These are phyloP conservation scores for Lithophane semibrunnea DNA, from an alignment of 2,888 invertebrate species.

Conservation along the genomic window DNA sequence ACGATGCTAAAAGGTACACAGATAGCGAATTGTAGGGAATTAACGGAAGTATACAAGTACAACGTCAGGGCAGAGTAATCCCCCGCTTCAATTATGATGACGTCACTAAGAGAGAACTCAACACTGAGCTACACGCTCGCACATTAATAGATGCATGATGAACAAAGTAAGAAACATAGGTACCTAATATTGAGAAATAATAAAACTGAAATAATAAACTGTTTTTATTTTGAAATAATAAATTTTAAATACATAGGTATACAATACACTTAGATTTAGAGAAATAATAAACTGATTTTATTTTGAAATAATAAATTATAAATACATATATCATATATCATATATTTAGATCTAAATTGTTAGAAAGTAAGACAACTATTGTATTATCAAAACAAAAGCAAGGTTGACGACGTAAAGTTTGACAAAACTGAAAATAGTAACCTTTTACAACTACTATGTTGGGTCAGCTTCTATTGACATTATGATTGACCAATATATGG, in stretches of 20 bases:
- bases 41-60: neutral
- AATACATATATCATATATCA: no score
- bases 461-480: no score
- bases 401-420: no score
- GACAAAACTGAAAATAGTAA: neutral
- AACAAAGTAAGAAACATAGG: neutral
- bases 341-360: no score
- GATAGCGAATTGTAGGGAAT: neutral
- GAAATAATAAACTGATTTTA: no score
- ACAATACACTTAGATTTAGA: no score
- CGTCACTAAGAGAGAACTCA: conserved; percentile 4
- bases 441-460: no score
- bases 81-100: conserved; percentile 9
- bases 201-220: neutral
- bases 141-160: neutral
- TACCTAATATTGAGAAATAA: no score
- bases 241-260: neutral
- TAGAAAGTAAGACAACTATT: conserved; percentile 4
- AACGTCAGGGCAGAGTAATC: conserved; percentile 12
- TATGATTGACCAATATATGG: neutral
- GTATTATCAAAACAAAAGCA: neutral
- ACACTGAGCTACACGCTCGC: no score
- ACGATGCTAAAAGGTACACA: neutral
- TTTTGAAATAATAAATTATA: no score
- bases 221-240: neutral